These are phyloP conservation scores for Dreissena rostriformis DNA, from an alignment of 1,140 invertebrate genomes.

Conservation along the genomic window DNA sequence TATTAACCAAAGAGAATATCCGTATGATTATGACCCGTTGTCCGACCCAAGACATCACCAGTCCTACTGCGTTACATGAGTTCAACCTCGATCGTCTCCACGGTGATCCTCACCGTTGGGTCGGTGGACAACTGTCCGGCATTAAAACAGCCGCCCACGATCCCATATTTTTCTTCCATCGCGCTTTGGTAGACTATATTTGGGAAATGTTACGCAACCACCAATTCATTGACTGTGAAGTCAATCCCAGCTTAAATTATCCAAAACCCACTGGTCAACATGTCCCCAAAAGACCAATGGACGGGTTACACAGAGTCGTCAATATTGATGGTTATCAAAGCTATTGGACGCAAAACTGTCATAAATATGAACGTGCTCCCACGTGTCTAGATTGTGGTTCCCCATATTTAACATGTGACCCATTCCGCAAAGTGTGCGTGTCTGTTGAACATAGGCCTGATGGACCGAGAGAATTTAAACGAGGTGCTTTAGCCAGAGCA, in stretches of 20 bases:
- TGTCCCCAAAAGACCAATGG: background rate
- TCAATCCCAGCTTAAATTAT: background rate
- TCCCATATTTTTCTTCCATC: conserved; percentile 80
- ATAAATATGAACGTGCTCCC: background rate
- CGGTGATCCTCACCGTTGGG: conserved; percentile 63
- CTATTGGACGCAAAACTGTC: background rate
- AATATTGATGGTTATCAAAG: background rate
- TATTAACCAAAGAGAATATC: background rate
- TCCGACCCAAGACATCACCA: background rate
- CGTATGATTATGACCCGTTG: conserved; percentile 19
- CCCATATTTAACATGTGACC: background rate
- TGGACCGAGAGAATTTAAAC: too few relatives aligned
- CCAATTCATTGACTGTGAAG: background rate
- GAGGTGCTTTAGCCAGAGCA: too few relatives aligned
- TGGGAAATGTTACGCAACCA: conserved; percentile 63
- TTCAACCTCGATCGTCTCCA: conserved; percentile 67
- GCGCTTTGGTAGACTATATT: conserved; percentile 78
- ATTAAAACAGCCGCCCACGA: conserved; percentile 77
- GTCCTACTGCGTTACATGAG: conserved; percentile 28
- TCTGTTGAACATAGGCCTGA: too few relatives aligned
- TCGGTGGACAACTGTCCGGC: conserved; percentile 69
- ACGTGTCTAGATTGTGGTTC: background rate
- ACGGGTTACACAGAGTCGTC: background rate
- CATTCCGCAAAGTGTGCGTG: too few relatives aligned
- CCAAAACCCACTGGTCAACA: background rate